Conservation (phyloP, 2,113 vertebrate species). For the Anarrhichthys ocellatus region DNA sequence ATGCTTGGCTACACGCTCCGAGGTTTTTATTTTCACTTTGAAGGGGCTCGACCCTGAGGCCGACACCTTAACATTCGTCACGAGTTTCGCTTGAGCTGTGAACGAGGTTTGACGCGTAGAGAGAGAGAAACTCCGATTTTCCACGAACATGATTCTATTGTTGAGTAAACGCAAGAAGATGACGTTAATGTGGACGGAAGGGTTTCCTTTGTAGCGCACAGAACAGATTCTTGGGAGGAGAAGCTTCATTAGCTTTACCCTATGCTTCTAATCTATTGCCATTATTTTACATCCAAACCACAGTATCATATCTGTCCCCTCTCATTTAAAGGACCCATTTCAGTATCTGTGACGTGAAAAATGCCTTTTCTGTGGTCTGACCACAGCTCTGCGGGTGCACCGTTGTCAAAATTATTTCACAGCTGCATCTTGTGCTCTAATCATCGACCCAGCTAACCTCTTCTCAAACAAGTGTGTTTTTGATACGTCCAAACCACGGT, state of each 20-base stretch:
- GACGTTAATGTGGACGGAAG: conserved; percentile 21
- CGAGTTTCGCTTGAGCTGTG: background rate
- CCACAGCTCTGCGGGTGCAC: background rate
- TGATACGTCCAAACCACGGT: too few relatives aligned
- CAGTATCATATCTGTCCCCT: background rate
- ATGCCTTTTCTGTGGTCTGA: conserved; percentile 1
- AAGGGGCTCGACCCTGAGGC: background rate
- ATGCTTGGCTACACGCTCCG: too few relatives aligned
- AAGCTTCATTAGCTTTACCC: conserved; percentile 11
- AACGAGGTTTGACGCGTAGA: conserved; percentile 1
- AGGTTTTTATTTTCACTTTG: too few relatives aligned
- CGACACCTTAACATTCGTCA: conserved; percentile 18
- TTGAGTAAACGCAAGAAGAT: background rate
- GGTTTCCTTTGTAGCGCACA: background rate
- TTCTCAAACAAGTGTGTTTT: background rate
- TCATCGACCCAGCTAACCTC: background rate
- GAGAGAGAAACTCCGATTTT: background rate
- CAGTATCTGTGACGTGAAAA: background rate
- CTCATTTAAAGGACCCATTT: conserved; percentile 14
- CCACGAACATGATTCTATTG: background rate
- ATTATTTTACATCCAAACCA: conserved; percentile 24
- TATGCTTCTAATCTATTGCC: conserved; percentile 11
- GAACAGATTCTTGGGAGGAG: background rate
- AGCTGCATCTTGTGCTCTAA: background rate
- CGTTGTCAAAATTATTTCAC: background rate